Evolutionary conservation across 2,888 invertebrate species (phyloP).

Genomic region (Ernsta delagoae): DNA sequence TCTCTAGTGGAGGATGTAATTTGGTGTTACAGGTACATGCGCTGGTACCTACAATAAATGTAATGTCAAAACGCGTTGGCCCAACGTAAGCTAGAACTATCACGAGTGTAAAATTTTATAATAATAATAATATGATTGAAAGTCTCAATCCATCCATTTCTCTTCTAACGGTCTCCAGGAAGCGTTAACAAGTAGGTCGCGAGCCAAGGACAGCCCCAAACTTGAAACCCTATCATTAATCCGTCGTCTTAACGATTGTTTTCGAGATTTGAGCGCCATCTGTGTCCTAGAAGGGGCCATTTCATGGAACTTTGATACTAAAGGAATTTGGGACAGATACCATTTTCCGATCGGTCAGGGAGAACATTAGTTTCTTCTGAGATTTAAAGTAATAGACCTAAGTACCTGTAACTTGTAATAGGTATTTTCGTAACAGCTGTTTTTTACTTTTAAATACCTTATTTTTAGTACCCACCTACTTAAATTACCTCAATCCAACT

Average conservation of each 20-base stretch:
- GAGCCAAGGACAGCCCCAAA: conserved; percentile 25
- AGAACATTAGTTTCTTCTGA: conserved; percentile 16
- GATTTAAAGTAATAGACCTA: neutral
- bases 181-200: conserved; percentile 31
- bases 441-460: neutral
- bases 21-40: too few species aligned
- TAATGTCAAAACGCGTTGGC: too few species aligned
- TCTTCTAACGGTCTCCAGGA: conserved; percentile 10
- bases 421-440: neutral
- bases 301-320: conserved; percentile 32
- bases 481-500: too few species aligned
- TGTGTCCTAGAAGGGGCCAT: conserved; percentile 23
- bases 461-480: too few species aligned
- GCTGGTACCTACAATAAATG: too few species aligned
- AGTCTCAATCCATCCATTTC: neutral
- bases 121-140: neutral
- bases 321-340: conserved; percentile 22
- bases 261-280: conserved; percentile 36
- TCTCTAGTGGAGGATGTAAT: too few species aligned
- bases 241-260: conserved; percentile 37
- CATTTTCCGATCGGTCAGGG: conserved; percentile 29
- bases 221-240: conserved; percentile 32
- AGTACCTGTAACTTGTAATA: neutral
- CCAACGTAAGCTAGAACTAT: too few species aligned
- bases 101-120: too few species aligned